Conservation (phyloP, 2,113 vertebrate species). For the Gavialis gangeticus region DNA sequence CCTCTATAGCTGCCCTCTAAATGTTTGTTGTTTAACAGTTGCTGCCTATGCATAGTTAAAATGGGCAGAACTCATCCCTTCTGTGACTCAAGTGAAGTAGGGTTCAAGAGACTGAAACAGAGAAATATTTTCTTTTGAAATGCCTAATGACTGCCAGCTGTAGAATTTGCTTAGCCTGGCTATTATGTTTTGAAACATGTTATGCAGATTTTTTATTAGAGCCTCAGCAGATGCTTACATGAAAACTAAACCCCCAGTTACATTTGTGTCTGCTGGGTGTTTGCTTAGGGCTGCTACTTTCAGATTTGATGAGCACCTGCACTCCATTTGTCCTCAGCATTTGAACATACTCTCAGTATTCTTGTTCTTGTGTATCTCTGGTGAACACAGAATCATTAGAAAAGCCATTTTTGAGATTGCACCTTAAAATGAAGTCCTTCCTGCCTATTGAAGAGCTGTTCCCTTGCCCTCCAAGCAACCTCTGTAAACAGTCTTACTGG, state of each 20-base stretch:
- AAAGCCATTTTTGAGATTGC: background rate
- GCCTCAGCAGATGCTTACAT: background rate
- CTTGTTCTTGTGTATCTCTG: background rate
- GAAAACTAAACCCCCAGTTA: background rate
- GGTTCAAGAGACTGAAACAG: rapidly evolving
- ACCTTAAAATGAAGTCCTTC: background rate
- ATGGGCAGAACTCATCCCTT: background rate
- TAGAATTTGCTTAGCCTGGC: background rate
- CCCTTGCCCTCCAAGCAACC: background rate
- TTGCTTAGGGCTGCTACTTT: background rate
- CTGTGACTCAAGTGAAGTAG: background rate
- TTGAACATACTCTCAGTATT: rapidly evolving
- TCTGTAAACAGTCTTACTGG: background rate
- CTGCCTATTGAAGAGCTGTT: background rate
- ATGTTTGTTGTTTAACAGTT: background rate
- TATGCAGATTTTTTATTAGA: background rate
- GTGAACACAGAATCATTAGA: background rate
- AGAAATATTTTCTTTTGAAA: background rate
- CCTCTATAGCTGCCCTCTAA: background rate
- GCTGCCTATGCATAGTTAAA: background rate
- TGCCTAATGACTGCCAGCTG: background rate
- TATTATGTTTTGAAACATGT: background rate
- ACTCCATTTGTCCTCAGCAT: background rate
- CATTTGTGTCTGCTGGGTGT: background rate
- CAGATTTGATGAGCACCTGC: background rate